Conservation (phyloP, 30 jellyfish, hydroid and myxozoan species). For the Rhopilema esculentum region DNA sequence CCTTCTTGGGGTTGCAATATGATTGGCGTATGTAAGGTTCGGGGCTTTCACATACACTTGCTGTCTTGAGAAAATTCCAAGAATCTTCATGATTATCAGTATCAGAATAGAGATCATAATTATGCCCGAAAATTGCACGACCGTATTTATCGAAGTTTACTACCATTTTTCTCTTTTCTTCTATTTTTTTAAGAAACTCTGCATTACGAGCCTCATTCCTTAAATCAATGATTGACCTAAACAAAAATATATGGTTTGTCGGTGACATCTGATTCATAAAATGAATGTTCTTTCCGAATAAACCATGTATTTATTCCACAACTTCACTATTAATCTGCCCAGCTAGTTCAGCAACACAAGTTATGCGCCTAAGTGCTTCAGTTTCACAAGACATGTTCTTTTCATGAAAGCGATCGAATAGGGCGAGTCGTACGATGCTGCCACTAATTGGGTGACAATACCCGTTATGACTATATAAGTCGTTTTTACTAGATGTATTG, state of each 20-base stretch:
- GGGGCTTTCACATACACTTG: too few relatives aligned
- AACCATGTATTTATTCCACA: slow-evolving; percentile 28
- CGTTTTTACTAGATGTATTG: neutral
- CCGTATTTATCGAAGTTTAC: too few relatives aligned
- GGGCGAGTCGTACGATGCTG: slow-evolving; percentile 20
- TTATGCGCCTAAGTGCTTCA: slow-evolving; percentile 32
- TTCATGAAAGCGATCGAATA: slow-evolving; percentile 35
- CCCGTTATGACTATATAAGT: neutral
- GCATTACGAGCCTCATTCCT: slow-evolving; percentile 5
- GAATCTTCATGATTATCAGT: too few relatives aligned
- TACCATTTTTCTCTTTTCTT: too few relatives aligned
- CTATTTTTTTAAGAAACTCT: neutral
- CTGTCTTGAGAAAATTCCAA: too few relatives aligned
- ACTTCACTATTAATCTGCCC: slow-evolving; percentile 21
- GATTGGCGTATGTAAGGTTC: too few relatives aligned
- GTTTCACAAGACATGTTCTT: neutral
- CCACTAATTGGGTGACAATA: slow-evolving; percentile 33
- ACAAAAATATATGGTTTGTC: slow-evolving; percentile 21
- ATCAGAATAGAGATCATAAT: too few relatives aligned
- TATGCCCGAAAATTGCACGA: too few relatives aligned
- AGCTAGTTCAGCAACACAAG: slow-evolving; percentile 30
- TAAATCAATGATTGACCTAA: slow-evolving; percentile 33
- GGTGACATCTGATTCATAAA: slow-evolving; percentile 44
- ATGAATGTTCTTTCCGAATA: neutral
- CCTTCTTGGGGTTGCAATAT: too few relatives aligned